These are phyloP conservation scores for Anolis sagrei DNA, from an alignment of 2,113 vertebrate genomes.

Conservation along the genomic window DNA sequence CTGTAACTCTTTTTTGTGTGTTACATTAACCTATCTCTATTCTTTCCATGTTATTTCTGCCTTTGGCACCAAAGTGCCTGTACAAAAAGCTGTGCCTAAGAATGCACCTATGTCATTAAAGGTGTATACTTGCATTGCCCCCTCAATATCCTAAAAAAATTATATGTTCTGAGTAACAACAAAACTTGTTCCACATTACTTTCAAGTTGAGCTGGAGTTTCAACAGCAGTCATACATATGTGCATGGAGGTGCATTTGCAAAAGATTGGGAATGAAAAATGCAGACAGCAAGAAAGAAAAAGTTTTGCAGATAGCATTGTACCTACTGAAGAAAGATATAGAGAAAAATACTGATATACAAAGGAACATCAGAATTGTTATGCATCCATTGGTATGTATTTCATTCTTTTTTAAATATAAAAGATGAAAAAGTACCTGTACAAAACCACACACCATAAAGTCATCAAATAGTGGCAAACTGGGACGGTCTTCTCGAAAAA, in stretches of 20 bases:
- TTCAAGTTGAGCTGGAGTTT: background rate
- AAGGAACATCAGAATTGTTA: background rate
- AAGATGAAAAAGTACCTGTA: slow-evolving; percentile 81
- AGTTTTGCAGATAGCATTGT: background rate
- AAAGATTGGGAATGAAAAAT: background rate
- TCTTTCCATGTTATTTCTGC: no score
- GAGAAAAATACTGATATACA: background rate
- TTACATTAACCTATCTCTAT: no score
- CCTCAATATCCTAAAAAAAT: no score
- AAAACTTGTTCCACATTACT: background rate
- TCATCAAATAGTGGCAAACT: slow-evolving; percentile 92
- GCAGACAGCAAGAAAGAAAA: background rate
- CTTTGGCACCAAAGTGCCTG: no score
- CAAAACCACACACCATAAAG: slow-evolving; percentile 88
- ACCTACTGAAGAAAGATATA: background rate
- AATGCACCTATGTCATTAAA: no score
- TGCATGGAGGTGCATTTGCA: background rate
- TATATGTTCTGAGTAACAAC: background rate
- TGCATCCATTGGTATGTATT: background rate
- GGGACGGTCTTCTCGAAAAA: slow-evolving; percentile 89
- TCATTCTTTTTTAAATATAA: background rate
- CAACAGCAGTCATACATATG: background rate
- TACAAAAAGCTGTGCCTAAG: no score
- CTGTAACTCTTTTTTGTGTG: no score
- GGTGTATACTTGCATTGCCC: no score